Conservation (phyloP, 2,113 vertebrate species). For the Pipra filicauda region DNA sequence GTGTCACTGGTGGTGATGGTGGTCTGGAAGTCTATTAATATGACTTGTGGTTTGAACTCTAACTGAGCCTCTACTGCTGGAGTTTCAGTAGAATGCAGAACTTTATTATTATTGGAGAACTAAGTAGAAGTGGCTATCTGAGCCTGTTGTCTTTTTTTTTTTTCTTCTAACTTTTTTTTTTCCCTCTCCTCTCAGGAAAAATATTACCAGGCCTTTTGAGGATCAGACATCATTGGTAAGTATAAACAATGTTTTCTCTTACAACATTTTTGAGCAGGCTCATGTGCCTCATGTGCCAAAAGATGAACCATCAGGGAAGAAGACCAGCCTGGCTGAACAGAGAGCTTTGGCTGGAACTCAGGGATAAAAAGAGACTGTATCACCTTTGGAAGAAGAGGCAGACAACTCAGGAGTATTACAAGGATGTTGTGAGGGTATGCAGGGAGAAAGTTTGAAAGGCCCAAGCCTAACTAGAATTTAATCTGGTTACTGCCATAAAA, state of each 20-base stretch:
- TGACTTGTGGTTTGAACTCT: not conserved
- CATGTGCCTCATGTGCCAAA: not conserved
- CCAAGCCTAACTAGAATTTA: not conserved
- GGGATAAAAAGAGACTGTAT: not conserved
- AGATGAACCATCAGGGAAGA: not conserved
- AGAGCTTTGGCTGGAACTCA: not conserved
- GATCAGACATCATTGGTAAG: conserved; percentile 92
- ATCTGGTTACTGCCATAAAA: not conserved
- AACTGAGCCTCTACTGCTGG: not conserved
- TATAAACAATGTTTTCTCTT: not conserved
- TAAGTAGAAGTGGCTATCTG: not conserved
- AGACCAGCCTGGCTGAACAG: not conserved
- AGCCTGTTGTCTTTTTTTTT: not conserved
- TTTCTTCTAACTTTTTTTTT: not conserved
- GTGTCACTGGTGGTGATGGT: not conserved
- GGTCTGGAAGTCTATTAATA: not conserved
- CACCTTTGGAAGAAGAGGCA: not conserved
- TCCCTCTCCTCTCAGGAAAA: conserved; percentile 80
- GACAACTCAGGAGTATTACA: not conserved
- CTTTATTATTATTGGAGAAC: not conserved
- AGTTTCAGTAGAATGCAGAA: not conserved
- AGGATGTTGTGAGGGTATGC: not conserved
- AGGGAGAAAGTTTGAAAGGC: not conserved
- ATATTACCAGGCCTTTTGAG: conserved; percentile 95
- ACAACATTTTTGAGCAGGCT: not conserved